Percentiles rank a stretch among this genome's conserved stretches.
Conservation (phyloP, 1,140 invertebrate species). For the Limonius californicus region DNA sequence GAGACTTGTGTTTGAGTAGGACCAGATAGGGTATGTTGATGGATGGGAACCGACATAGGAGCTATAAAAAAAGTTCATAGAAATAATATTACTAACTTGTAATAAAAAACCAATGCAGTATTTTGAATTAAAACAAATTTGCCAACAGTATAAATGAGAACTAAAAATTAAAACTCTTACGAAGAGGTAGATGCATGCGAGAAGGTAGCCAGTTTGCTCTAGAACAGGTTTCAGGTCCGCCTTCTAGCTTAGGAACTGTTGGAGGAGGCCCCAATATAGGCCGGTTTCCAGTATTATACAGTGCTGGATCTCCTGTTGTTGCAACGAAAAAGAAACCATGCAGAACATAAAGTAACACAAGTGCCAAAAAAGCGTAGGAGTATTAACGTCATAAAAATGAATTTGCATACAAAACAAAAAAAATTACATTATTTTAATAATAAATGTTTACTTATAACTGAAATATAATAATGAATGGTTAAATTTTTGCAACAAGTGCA, state of each 20-base stretch:
- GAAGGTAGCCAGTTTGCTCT: constrained; percentile 57
- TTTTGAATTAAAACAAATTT: background rate
- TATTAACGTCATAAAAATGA: too few relatives aligned
- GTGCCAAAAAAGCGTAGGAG: too few relatives aligned
- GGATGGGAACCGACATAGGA: constrained; percentile 43
- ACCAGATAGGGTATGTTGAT: constrained; percentile 27
- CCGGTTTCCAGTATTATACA: constrained; percentile 49
- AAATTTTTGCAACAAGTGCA: too few relatives aligned
- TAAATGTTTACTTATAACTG: too few relatives aligned
- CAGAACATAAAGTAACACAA: constrained; percentile 33
- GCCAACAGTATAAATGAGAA: constrained; percentile 26
- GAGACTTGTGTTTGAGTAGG: constrained; percentile 22
- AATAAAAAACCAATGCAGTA: background rate
- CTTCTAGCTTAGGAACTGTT: constrained; percentile 51
- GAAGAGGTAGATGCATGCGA: constrained; percentile 54
- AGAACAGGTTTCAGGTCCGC: constrained; percentile 49
- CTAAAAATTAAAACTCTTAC: constrained; percentile 56
- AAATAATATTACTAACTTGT: background rate
- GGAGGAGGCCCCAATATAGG: constrained; percentile 45
- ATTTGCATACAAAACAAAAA: too few relatives aligned
- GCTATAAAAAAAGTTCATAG: constrained; percentile 42
- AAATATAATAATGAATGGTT: too few relatives aligned
- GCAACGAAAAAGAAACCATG: constrained; percentile 39
- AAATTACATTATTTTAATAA: too few relatives aligned
- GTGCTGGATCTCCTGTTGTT: constrained; percentile 48